Evolutionary conservation across 2,888 invertebrate genomes (phyloP).

Genomic region (Eilema griseolum): DNA sequence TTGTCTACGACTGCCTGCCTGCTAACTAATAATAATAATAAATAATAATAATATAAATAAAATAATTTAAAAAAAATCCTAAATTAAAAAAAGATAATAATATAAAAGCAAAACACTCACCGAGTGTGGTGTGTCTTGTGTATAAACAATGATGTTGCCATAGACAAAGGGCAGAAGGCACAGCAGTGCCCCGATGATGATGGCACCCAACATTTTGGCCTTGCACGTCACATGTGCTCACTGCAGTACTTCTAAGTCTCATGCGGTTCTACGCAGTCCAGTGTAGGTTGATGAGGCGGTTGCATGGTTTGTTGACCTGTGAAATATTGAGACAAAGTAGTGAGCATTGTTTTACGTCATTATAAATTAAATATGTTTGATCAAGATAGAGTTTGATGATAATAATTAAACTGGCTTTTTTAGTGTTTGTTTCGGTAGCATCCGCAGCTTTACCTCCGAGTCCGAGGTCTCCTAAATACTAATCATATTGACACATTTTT

Average conservation of each 20-base stretch:
- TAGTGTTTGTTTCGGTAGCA: too few species aligned
- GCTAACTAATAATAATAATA: too few species aligned
- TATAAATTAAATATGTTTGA: not conserved
- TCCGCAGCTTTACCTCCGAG: too few species aligned
- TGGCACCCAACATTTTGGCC: conserved; percentile 62
- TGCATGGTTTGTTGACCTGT: conserved; percentile 59
- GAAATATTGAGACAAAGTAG: not conserved
- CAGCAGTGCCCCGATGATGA: conserved; percentile 58
- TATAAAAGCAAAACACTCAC: conserved; percentile 56
- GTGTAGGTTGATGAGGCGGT: conserved; percentile 47
- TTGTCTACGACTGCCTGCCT: too few species aligned
- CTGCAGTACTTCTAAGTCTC: conserved; percentile 55
- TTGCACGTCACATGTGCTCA: conserved; percentile 30
- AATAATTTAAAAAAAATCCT: too few species aligned
- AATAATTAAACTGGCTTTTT: not conserved
- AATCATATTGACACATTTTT: too few species aligned
- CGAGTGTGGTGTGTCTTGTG: conserved; percentile 63
- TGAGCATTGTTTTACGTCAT: not conserved
- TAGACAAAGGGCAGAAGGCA: conserved; percentile 60
- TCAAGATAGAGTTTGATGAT: not conserved
- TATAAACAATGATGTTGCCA: conserved; percentile 69
- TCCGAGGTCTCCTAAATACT: too few species aligned
- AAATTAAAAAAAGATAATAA: not conserved
- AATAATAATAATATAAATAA: too few species aligned
- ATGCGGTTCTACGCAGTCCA: conserved; percentile 36